Evolutionary conservation across 2,888 invertebrate genomes (phyloP).

Genomic region (Drosophila lacicola): DNA sequence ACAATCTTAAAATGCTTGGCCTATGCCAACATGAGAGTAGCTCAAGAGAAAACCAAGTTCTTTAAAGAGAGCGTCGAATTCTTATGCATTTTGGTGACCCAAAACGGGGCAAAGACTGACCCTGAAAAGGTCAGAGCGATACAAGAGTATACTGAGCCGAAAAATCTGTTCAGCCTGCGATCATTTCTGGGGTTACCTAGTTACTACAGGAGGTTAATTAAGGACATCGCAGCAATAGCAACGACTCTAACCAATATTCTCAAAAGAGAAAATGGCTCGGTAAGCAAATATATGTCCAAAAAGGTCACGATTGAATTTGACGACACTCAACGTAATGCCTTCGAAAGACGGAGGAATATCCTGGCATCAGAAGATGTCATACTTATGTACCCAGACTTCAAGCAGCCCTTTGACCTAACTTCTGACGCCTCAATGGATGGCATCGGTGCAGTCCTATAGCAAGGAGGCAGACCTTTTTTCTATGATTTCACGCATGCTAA

Average conservation of each 20-base stretch:
- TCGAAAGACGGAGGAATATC: neutral
- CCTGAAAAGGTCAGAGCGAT: too few species aligned
- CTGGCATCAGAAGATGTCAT: conserved; percentile 4
- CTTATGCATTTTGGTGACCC: neutral
- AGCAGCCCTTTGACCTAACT: neutral
- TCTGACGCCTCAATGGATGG: neutral
- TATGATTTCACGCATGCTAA: neutral
- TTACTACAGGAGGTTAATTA: neutral
- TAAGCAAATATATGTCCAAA: too few species aligned
- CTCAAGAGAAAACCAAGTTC: neutral
- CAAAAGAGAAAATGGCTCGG: neutral
- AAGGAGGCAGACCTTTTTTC: neutral
- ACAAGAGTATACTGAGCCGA: too few species aligned
- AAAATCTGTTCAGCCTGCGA: too few species aligned
- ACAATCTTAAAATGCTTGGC: too few species aligned
- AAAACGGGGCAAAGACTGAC: neutral
- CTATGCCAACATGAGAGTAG: too few species aligned
- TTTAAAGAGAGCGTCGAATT: neutral
- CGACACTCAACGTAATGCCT: too few species aligned
- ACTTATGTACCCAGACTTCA: conserved; percentile 3
- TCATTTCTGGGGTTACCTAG: neutral
- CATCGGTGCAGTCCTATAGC: neutral
- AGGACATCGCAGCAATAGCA: conserved; percentile 5
- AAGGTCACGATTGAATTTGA: neutral
- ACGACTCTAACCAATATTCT: neutral